Evolutionary conservation across 2,797 vertebrate genomes (phyloP).

Genomic region (Sebastes cheni): DNA sequence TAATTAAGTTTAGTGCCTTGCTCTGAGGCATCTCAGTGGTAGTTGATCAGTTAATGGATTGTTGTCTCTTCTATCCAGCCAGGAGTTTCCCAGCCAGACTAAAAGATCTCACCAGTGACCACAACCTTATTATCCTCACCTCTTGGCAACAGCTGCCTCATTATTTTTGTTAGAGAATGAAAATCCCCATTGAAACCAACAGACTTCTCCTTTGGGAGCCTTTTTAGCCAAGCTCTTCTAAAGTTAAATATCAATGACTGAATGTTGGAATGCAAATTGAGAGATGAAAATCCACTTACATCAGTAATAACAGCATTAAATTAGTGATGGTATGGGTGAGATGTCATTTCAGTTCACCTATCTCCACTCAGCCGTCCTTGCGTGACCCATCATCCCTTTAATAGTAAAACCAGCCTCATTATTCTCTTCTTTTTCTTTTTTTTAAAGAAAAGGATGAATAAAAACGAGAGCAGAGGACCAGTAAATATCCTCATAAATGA

Average conservation of each 20-base stretch:
- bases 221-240: constrained; percentile 32
- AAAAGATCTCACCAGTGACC: constrained; percentile 40
- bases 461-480: constrained; percentile 56
- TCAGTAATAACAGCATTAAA: constrained; percentile 55
- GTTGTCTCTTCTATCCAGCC: constrained; percentile 11
- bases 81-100: constrained; percentile 16
- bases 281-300: constrained; percentile 56
- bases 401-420: constrained; percentile 59
- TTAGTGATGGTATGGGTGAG: constrained; percentile 47
- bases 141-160: constrained; percentile 35
- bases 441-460: constrained; percentile 52
- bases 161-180: constrained; percentile 55
- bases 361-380: constrained; percentile 48
- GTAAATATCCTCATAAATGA: constrained; percentile 76
- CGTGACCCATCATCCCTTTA: constrained; percentile 49
- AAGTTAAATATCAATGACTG: constrained; percentile 66
- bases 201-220: constrained; percentile 20
- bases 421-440: constrained; percentile 8
- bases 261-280: constrained; percentile 35
- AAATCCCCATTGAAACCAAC: constrained; percentile 47
- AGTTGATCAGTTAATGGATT: constrained; percentile 43
- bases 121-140: constrained; percentile 50
- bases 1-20: constrained; percentile 38
- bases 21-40: constrained; percentile 31
- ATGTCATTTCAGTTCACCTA: constrained; percentile 56